A percentile compares a stretch with the other conserved stretches of the same genome.
Conservation (phyloP, 2,888 invertebrate genomes). For the Tipula unca region DNA sequence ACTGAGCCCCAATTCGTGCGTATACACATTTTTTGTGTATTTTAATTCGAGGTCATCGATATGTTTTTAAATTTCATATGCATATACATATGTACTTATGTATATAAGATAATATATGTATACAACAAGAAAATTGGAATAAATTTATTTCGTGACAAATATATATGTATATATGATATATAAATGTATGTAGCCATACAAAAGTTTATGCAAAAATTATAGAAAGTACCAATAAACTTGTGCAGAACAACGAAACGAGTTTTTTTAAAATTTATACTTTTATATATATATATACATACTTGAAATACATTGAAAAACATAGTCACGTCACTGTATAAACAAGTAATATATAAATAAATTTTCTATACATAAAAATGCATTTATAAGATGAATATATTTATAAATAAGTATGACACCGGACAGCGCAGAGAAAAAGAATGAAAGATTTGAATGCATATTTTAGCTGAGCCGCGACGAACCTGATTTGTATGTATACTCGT, state of each 20-base stretch:
- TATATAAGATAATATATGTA: not conserved
- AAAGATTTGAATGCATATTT: not conserved
- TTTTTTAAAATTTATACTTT: not conserved
- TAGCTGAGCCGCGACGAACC: not conserved
- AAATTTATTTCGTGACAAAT: not conserved
- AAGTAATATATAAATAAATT: not conserved
- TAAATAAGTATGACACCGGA: not conserved
- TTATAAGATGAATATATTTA: not conserved
- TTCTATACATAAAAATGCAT: not conserved
- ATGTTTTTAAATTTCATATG: not conserved
- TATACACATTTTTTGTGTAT: not conserved
- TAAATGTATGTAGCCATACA: not conserved
- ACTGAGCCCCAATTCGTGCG: not conserved
- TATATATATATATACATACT: too few species aligned
- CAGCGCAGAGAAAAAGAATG: not conserved
- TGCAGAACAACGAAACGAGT: not conserved
- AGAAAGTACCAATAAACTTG: not conserved
- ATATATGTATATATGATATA: not conserved
- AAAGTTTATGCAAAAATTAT: not conserved
- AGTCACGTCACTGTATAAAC: not conserved
- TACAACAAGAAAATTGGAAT: not conserved
- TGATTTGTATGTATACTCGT: too few species aligned
- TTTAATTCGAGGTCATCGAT: conserved; percentile 4
- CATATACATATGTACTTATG: not conserved
- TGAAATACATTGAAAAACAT: not conserved